These are phyloP conservation scores for rabbit (Oryctolagus cuniculus) DNA, from an alignment of 2,113 vertebrate genomes.

Conservation along the genomic window mOryCun1.1 NC_091442.1:96224501-96225000, in stretches of 20 bases:
- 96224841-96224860: conserved; percentile 44
- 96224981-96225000: not conserved
- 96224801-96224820: not conserved
- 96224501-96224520: not conserved
- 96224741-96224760: not conserved
- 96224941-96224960: not conserved
- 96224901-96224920: not conserved
- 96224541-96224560: not conserved
- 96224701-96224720: not conserved
- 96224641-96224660: not conserved
- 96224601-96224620: no score
- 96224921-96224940: not conserved
- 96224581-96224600: no score
- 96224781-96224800: not conserved
- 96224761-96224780: not conserved
- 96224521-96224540: not conserved
- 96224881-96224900: conserved; percentile 33
- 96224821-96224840: conserved; percentile 60
- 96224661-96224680: not conserved
- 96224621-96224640: not conserved
- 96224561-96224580: no score
- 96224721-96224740: not conserved
- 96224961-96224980: not conserved
- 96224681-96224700: not conserved
- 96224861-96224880: not conserved